Base-by-base conservation (phyloP, 2,888 invertebrate genomes). In the Drosophila histrio region DNA sequence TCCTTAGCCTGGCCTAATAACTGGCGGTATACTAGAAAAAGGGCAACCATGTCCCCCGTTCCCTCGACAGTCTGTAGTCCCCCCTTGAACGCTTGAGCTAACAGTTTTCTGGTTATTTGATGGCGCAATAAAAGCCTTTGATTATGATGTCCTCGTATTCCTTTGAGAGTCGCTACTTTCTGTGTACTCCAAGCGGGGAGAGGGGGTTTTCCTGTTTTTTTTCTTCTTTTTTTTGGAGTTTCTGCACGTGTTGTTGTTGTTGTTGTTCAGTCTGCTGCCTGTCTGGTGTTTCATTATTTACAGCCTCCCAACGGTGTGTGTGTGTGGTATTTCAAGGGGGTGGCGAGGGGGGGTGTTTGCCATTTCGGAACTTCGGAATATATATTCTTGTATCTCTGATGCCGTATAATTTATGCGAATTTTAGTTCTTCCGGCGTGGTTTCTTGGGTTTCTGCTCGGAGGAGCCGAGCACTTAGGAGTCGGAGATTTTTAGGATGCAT, bases 271-370 rank as follows among this genome's bases (percentile, higher is more conserved):
- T 87, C 88, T 85, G 88, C 72, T 63, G 72, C 73, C 61, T 82
- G 84, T 85, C 84, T 85, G 83, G 77, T 77, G 76, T 72, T 83
- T 61, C 64, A 82, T 82, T 85, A 85, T 87, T 87, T 85, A 85
- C 84, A 85, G 79, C 86, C 72, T 85, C 77, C 77, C 77, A 60
- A 39, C 44, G 58, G 24, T 41, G 44, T 62, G 59, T 41, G 24
- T 41, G 44, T 62, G 59, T 41, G 58, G 34, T 38, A 46, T 30
- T 57, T 49, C n/a, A n/a, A n/a, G n/a, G n/a, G n/a, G 30, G 34
- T 43, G 36, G 24, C 39, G n/a, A n/a, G n/a, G n/a, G n/a, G n/a
- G 30, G 34, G 39, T 30, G 24, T 34, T 49, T 69, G 69, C 34
- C 54, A 17, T 52, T 49, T 50, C 19, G 36, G 34, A 46, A 34